Evolutionary conservation across 1,140 invertebrate genomes (phyloP).

Genomic region (Sminthurinus signatus): DNA sequence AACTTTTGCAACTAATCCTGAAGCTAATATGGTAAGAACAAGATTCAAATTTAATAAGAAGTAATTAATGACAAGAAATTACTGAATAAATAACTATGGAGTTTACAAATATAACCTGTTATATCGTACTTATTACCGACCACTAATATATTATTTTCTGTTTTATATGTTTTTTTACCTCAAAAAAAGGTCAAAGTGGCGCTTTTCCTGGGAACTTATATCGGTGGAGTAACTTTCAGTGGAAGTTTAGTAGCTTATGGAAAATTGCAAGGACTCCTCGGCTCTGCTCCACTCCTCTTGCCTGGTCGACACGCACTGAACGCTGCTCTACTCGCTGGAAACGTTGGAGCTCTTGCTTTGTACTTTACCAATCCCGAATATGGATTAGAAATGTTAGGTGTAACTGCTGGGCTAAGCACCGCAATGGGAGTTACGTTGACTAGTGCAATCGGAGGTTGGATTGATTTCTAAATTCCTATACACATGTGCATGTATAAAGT

Average conservation of each 20-base stretch:
- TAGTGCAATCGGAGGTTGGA: slow-evolving; percentile 75
- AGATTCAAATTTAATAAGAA: no score
- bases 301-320: slow-evolving; percentile 78
- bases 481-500: slow-evolving; percentile 18
- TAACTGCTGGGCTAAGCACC: slow-evolving; percentile 64
- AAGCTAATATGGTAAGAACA: slow-evolving; percentile 76
- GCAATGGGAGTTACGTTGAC: slow-evolving; percentile 79
- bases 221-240: slow-evolving; percentile 49
- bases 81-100: no score
- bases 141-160: no score
- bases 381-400: slow-evolving; percentile 61
- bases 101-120: no score
- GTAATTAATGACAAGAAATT: no score
- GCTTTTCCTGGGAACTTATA: slow-evolving; percentile 63
- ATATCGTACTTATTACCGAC: no score
- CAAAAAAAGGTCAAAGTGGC: no score
- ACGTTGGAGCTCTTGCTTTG: slow-evolving; percentile 63
- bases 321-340: slow-evolving; percentile 57
- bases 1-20: slow-evolving; percentile 73
- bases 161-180: no score
- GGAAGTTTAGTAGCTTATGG: slow-evolving; percentile 78
- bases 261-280: slow-evolving; percentile 76
- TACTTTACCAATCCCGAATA: slow-evolving; percentile 60
- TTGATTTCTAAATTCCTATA: slow-evolving; percentile 11
- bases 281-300: slow-evolving; percentile 68